phyloP scores from a whole-genome alignment of 2,113 vertebrate species.

The Thalassarche chlororhynchos region DNA sequence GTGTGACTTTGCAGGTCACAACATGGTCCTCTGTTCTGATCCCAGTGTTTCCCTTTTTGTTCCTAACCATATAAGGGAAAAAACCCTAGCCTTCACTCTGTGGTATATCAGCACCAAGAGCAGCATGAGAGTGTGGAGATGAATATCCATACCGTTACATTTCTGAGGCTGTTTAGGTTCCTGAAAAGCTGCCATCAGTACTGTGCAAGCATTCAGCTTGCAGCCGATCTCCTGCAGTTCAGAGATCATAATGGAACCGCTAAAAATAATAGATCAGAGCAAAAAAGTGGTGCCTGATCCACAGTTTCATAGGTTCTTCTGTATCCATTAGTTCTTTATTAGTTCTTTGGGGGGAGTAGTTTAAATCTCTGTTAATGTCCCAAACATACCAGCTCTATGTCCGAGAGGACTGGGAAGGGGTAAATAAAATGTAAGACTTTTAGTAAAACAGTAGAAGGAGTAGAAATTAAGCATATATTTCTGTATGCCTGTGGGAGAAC shows the following conservation, averaged over 20 bases:
- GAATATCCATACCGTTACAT: background rate
- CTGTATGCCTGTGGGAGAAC: background rate
- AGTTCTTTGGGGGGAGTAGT: background rate
- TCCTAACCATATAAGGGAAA: background rate
- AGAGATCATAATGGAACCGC: background rate
- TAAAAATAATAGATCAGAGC: background rate
- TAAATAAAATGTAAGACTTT: background rate
- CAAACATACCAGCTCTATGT: background rate
- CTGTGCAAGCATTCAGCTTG: background rate
- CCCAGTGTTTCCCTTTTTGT: background rate
- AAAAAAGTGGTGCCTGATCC: background rate
- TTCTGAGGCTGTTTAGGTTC: background rate
- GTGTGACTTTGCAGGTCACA: background rate
- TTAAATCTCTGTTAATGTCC: background rate
- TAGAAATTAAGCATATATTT: background rate
- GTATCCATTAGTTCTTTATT: background rate
- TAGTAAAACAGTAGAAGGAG: background rate
- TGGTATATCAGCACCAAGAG: background rate
- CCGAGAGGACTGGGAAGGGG: background rate
- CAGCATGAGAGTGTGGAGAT: accelerated
- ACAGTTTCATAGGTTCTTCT: background rate
- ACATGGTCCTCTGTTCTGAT: background rate
- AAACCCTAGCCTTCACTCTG: background rate
- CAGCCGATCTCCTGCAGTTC: background rate
- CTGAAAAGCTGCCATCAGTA: background rate